phyloP scores from a whole-genome alignment of 1,140 invertebrate genomes.

The fruit fly (Drosophila melanogaster) region DNA sequence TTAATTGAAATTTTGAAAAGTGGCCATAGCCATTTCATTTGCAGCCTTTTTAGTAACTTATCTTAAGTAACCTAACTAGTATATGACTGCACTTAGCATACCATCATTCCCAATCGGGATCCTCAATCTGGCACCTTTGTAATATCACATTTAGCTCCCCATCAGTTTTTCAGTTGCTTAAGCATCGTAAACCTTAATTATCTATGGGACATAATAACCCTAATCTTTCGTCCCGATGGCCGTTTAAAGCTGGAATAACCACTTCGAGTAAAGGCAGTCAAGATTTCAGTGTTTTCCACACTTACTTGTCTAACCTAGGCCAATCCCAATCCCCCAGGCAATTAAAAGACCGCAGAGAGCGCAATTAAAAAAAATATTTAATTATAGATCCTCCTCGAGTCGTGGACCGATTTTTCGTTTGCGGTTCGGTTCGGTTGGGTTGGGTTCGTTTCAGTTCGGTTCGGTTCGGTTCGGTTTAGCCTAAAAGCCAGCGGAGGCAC shows the following conservation, averaged over 20 bases:
- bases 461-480: conserved; percentile 3
- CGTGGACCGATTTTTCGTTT: conserved; percentile 48
- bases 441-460: too few relatives aligned
- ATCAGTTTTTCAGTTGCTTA: background rate
- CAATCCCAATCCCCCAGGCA: conserved; percentile 45
- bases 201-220: conserved; percentile 19
- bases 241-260: conserved; percentile 47
- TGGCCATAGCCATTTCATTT: too few relatives aligned
- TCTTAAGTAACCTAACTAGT: too few relatives aligned
- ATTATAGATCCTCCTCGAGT: conserved; percentile 50
- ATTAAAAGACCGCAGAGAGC: conserved; percentile 53
- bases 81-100: background rate
- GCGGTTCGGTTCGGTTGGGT: conserved; percentile 5
- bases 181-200: conserved; percentile 7
- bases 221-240: conserved; percentile 15
- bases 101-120: too few relatives aligned
- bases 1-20: too few relatives aligned
- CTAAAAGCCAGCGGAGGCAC: conserved; percentile 38
- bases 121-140: background rate
- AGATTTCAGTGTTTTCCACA: conserved; percentile 22
- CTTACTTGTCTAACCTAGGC: conserved; percentile 33
- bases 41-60: too few relatives aligned
- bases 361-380: conserved; percentile 53
- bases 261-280: conserved; percentile 28
- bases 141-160: background rate